These are phyloP conservation scores for Xestia sexstrigata DNA, from an alignment of 2,888 invertebrate species.

Conservation along the genomic window DNA sequence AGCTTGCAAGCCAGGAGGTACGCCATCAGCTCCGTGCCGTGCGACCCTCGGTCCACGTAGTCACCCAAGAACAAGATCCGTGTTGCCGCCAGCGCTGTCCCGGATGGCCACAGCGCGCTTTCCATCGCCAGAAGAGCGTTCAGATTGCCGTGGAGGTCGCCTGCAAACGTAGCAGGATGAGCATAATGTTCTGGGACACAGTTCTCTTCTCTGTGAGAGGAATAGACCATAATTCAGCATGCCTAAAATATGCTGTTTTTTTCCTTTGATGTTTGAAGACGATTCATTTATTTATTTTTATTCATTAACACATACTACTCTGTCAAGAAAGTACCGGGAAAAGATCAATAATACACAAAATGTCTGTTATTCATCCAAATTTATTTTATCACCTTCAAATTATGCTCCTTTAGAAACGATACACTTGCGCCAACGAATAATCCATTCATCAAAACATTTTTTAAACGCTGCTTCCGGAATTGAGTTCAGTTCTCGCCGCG, in stretches of 20 bases:
- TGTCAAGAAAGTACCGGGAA: too few species aligned
- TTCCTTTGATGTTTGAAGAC: background rate
- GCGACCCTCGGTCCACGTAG: conserved; percentile 94
- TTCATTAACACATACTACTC: too few species aligned
- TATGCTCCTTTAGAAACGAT: too few species aligned
- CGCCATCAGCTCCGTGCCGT: conserved; percentile 93
- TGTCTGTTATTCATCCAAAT: too few species aligned
- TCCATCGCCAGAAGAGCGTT: conserved; percentile 93
- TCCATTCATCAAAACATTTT: too few species aligned
- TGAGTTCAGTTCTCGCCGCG: too few species aligned
- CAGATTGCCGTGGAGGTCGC: conserved; percentile 94
- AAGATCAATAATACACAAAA: too few species aligned
- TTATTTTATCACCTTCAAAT: too few species aligned
- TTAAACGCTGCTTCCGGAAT: too few species aligned
- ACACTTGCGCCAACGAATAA: too few species aligned
- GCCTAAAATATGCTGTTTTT: background rate
- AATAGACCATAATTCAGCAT: background rate
- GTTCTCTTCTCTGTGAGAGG: background rate
- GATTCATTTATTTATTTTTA: too few species aligned
- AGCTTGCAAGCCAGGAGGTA: conserved; percentile 94
- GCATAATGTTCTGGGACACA: background rate
- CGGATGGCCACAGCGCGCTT: conserved; percentile 92
- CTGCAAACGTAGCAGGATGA: conserved; percentile 77
- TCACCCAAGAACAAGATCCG: conserved; percentile 94
- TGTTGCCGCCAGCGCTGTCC: conserved; percentile 92